Base-by-base conservation (phyloP, 2,797 vertebrate genomes). In the Psittacula echo region DNA sequence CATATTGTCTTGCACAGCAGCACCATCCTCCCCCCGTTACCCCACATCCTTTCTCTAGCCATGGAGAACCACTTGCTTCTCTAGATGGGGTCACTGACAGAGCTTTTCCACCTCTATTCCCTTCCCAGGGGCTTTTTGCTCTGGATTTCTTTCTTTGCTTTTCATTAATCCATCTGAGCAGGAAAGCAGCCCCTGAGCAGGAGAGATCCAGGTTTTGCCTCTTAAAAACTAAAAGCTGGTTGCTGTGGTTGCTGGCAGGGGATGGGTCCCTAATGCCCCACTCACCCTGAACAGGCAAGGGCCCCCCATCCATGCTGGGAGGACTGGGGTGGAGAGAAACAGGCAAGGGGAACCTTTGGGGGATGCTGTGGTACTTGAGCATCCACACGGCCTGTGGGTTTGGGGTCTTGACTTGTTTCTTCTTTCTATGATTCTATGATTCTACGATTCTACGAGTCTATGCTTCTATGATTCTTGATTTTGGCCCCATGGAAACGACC, bases 361-460 rank as follows among this genome's bases (percentile, higher is more conserved):
- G 32, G 56, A 24, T 32, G 24, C 7, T 6, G 2, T 37, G 30
- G 30, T 37, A 19, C n/a, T 54, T 11, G 21, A 29, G 41, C 39
- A 54, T 1, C 5, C 11, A 14, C 2, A 0, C 11, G 51, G 9
- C 7, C n/a, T 24, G 11, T 2, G 20, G 37, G 2, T 62, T 53
- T 78, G 53, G 64, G 18, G 4, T 65, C 47, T 37, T 37, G 48
- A 2, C 9, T 82, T 41, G 4, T 24, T 81, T 47, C 51, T 60
- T 37, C 34, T 60, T 60, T 18, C 58, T 37, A 18, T 51, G 50
- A 26, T 15, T 26, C 47, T 23, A 13, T 24, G 41, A 22, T 47
- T 47, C 45, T 47, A 47, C 13, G 53, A 13, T 21, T 54, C 41
- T 42, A 16, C 16, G 41, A 42, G 15, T 47, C 47, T 23, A 22